Base-by-base conservation (phyloP, 1,140 invertebrate genomes). In the Daktulosphaira vitifoliae region DNA sequence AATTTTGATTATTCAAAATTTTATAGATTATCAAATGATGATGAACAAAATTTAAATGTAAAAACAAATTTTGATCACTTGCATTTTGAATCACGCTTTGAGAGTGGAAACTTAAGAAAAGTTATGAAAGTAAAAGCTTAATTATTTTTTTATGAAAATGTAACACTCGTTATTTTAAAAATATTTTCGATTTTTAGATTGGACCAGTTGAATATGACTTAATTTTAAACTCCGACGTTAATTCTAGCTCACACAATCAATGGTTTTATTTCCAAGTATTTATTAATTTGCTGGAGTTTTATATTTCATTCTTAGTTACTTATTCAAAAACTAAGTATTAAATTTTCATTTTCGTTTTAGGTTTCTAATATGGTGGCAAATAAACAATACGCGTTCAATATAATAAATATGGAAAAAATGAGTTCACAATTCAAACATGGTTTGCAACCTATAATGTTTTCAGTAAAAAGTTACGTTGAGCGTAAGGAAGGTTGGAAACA, bases 211-310 rank as follows among this genome's bases (percentile, higher is more conserved):
- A 94, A 71, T 96, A 94, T 73, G 89, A 95, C 70, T 76, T 96
- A 29, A 85, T 94, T 62, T 73, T 96, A 52, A 88, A 84, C 74
- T 86, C 90, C 9, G 92, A 96, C 73, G 84, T 92, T 2, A 93
- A 93, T 75, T 87, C 86, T 22, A 77, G 75, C 7, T 83, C 84
- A 59, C 82, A 91, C 68, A 86, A 88, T 71, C 89, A 93, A 69
- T 96, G 92, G 92, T 96, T 94, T 76, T 96, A 95, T 76, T 96
- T 95, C 74, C 84, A 90, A 78, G 84, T 95, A 51, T 6, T n/a
- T 33, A 39, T 16, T 38, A 13, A 15, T 33, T 56, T 15, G 16
- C 15, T 38, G 29, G n/a, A 37, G 11, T 56, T 5, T 56, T 56
- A 3, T 8, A 26, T 33, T 8, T 23, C 6, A 23, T 7, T 7